Percentiles rank a stretch among this genome's conserved stretches.
These are phyloP conservation scores for Elgonia sp. DNA, from an alignment of 2,888 invertebrate species.

Conservation along the genomic window DNA sequence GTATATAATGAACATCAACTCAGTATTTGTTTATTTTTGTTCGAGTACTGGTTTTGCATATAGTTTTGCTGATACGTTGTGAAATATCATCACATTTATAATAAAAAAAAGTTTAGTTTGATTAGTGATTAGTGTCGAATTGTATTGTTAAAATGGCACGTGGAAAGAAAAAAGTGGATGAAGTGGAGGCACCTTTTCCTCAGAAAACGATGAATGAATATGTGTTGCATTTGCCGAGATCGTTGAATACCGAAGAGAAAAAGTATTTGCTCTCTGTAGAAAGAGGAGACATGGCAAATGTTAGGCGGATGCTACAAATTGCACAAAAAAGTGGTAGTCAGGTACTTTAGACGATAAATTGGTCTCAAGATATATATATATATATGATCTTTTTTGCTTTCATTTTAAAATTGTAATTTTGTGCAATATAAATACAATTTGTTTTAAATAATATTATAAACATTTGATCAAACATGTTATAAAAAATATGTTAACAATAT, in stretches of 20 bases:
- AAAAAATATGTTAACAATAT: too few species aligned
- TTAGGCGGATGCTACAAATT: constrained; percentile 89
- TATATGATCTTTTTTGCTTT: neutral
- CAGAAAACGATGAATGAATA: constrained; percentile 78
- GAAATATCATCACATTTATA: neutral
- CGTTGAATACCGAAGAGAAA: constrained; percentile 94
- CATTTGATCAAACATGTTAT: too few species aligned
- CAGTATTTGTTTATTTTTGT: constrained; percentile 1
- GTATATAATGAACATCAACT: constrained; percentile 79
- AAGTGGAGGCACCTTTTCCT: constrained; percentile 77
- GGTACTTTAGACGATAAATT: constrained; percentile 29
- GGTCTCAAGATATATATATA: neutral
- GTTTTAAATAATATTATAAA: too few species aligned
- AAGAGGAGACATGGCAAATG: constrained; percentile 96
- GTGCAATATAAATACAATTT: too few species aligned
- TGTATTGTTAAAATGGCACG: constrained; percentile 57
- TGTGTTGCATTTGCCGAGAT: constrained; percentile 89
- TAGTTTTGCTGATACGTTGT: neutral
- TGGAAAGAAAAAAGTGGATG: constrained; percentile 70
- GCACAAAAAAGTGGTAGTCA: constrained; percentile 77
- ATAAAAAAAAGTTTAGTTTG: neutral
- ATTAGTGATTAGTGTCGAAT: neutral
- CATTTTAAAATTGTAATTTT: neutral
- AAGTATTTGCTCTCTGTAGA: constrained; percentile 97
- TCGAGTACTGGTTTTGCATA: neutral